Percentiles rank a stretch among this genome's conserved stretches.
Evolutionary conservation across 1,140 invertebrate species (phyloP).

Genomic region (Bicyclus anynana): DNA sequence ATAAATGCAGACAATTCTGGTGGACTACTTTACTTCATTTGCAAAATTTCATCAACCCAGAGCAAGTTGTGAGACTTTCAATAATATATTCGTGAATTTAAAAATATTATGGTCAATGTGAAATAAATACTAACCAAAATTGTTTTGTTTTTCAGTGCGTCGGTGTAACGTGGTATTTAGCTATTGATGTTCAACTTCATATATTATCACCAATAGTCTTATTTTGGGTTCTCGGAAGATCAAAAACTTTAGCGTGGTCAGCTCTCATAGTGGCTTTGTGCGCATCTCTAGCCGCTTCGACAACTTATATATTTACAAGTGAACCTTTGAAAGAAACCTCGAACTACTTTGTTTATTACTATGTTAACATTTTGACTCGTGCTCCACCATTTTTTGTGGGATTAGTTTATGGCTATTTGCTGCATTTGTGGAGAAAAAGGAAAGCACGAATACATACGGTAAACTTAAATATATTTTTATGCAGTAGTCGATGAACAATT

Average conservation of each 20-base stretch:
- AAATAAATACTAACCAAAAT: not conserved
- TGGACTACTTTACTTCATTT: slow-evolving; percentile 52
- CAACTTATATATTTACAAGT: slow-evolving; percentile 29
- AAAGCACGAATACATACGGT: slow-evolving; percentile 23
- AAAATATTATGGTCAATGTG: not conserved
- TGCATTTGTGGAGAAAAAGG: slow-evolving; percentile 15
- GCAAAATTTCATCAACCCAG: slow-evolving; percentile 49
- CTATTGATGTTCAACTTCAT: slow-evolving; percentile 87
- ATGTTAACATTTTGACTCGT: slow-evolving; percentile 42
- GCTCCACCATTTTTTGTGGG: slow-evolving; percentile 78
- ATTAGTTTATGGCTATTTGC: slow-evolving; percentile 75
- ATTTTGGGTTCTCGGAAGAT: slow-evolving; percentile 52
- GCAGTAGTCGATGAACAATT: too few relatives aligned
- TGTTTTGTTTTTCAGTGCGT: slow-evolving; percentile 76
- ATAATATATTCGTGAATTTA: not conserved
- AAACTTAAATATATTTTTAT: slow-evolving; percentile 11
- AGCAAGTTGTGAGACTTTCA: slow-evolving; percentile 33
- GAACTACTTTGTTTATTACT: slow-evolving; percentile 18
- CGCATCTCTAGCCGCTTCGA: slow-evolving; percentile 21
- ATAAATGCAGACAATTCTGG: slow-evolving; percentile 45
- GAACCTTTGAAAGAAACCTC: not conserved
- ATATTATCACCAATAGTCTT: slow-evolving; percentile 77
- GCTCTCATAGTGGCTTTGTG: slow-evolving; percentile 21
- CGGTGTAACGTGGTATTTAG: slow-evolving; percentile 76
- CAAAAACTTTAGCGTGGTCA: slow-evolving; percentile 33